Evolutionary conservation across 2,888 invertebrate species (phyloP), one percentile per base, ranked within the genome.

Genomic region (Augiades crinisus): DNA sequence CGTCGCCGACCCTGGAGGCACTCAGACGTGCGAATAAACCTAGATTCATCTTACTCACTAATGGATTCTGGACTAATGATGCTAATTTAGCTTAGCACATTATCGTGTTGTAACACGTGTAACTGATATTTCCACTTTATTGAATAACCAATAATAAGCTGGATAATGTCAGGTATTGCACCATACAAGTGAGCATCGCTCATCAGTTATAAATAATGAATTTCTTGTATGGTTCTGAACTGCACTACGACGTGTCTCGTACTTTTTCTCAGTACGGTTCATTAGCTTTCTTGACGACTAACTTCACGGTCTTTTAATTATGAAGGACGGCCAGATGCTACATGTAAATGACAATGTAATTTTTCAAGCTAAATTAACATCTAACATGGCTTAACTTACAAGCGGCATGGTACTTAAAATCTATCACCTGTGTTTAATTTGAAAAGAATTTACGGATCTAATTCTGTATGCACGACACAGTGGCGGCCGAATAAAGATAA

Each of bases 31-130:
- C 51, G 53, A 51, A 54, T 54, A 37, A 53, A 52, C 31, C 41
- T 61, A 59, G 58, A 59, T 64, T 64, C 67, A 62, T 70, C 65
- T 62, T 55, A 65, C 57, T 61, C 61, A 56, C 64, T 74, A 75
- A 75, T 76, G 68, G 68, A 62, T 67, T 65, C 58, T 59, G 53
- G 63, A 65, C 36, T 53, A 55, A 56, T 55, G 47, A 51, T 16
- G 19, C 5, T 19, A 17, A 41, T 34, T 41, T 21, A 21, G 33
- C 14, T 40, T 22, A 49, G 14, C 47, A 16, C 22, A 31, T 49
- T 31, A 33, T 13, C 40, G 24, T 16, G 40, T 41, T 49, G 16
- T 33, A 3, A 33, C 30, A 47, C 37, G 47, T 49, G 47, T 33
- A 49, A 49, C 33, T 38, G 40, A 41, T 40, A 47, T 47, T 38